Percentiles rank a stretch among this genome's conserved stretches.
These are phyloP conservation scores for Papilio gigon DNA, from an alignment of 2,888 invertebrate species.

Conservation along the genomic window DNA sequence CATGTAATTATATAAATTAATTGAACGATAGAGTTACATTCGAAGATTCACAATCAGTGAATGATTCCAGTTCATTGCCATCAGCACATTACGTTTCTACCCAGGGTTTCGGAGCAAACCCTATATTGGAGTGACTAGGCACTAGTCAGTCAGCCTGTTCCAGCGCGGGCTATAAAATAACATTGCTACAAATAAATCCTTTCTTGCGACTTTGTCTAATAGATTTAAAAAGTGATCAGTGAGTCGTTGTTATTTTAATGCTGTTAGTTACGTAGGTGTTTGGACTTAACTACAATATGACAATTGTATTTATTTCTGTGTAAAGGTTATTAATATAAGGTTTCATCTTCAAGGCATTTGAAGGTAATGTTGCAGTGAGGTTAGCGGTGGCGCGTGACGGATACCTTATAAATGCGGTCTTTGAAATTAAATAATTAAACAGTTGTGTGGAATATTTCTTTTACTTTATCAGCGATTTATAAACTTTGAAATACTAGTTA, in stretches of 20 bases:
- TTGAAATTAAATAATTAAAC: constrained; percentile 8
- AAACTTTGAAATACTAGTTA: no score
- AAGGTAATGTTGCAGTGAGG: constrained; percentile 24
- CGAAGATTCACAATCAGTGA: no score
- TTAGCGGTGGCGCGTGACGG: not conserved
- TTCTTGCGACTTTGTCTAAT: not conserved
- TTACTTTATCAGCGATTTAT: no score
- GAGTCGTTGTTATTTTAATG: not conserved
- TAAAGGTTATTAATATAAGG: constrained; percentile 32
- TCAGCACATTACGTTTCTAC: no score
- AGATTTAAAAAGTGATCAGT: not conserved
- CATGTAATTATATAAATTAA: no score
- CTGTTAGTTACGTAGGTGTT: not conserved
- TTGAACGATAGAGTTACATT: no score
- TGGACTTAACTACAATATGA: constrained; percentile 1
- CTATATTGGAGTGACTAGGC: no score
- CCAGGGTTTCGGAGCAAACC: no score
- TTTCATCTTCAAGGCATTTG: constrained; percentile 21
- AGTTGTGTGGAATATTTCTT: not conserved
- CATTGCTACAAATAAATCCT: not conserved
- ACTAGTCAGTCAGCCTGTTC: no score
- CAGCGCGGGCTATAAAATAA: no score
- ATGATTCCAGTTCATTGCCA: no score
- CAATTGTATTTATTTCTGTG: constrained; percentile 17
- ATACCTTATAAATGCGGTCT: constrained; percentile 17